These are phyloP conservation scores for Limonius californicus DNA, from an alignment of 1,140 invertebrate species.

Conservation along the genomic window DNA sequence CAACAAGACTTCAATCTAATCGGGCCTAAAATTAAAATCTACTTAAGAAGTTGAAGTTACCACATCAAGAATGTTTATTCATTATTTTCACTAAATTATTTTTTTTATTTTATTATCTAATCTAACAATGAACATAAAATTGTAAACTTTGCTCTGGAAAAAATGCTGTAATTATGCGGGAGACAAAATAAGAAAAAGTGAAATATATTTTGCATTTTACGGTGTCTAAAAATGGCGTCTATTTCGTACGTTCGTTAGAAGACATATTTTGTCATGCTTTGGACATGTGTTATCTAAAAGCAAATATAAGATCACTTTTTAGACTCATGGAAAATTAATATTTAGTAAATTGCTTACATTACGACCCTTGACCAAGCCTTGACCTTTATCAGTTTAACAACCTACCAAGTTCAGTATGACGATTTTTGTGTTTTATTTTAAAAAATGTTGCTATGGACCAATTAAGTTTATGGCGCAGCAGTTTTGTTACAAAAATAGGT, in stretches of 20 bases:
- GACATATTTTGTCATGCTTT: neutral
- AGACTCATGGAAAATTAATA: neutral
- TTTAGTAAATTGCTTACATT: conserved; percentile 11
- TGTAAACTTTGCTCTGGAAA: too few relatives aligned
- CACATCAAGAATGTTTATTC: neutral
- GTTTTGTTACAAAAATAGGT: too few relatives aligned
- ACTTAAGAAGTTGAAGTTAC: neutral
- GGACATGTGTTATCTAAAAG: neutral
- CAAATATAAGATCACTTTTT: conserved; percentile 3
- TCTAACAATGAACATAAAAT: too few relatives aligned
- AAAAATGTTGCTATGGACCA: neutral
- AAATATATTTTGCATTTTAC: too few relatives aligned
- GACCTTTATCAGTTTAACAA: conserved; percentile 14
- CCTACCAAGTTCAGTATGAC: conserved; percentile 4
- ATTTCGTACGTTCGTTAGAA: too few relatives aligned
- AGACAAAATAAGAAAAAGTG: too few relatives aligned
- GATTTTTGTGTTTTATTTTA: conserved; percentile 3
- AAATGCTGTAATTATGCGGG: too few relatives aligned
- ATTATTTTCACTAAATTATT: neutral
- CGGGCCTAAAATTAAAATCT: conserved; percentile 11
- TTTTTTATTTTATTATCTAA: too few relatives aligned
- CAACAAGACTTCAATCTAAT: conserved; percentile 12
- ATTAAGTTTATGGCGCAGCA: neutral
- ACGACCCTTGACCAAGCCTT: conserved; percentile 3
- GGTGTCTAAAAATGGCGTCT: too few relatives aligned